These are phyloP conservation scores for Nanorana parkeri DNA, from an alignment of 2,113 vertebrate species.

Conservation along the genomic window DNA sequence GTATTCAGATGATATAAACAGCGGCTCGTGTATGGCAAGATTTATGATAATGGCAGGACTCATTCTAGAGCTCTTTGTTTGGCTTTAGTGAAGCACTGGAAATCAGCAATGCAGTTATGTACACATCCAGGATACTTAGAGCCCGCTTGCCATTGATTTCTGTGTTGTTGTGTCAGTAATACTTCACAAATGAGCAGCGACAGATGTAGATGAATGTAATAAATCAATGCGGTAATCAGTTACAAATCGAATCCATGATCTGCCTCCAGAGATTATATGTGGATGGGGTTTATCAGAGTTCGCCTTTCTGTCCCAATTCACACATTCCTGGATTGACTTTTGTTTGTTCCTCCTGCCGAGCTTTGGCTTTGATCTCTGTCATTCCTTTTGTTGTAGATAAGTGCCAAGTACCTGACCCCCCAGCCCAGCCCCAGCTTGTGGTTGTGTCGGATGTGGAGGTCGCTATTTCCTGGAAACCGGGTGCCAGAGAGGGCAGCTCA, in stretches of 20 bases:
- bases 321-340: not conserved
- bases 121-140: slow-evolving; percentile 11
- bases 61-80: not conserved
- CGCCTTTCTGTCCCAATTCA: not conserved
- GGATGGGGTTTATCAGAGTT: not conserved
- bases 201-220: not conserved
- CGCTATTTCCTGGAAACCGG: slow-evolving; percentile 89
- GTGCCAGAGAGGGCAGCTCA: slow-evolving; percentile 79
- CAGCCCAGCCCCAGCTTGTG: slow-evolving; percentile 78
- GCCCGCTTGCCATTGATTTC: slow-evolving; percentile 11
- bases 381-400: slow-evolving; percentile 73
- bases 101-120: not conserved
- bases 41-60: not conserved
- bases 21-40: too few relatives aligned
- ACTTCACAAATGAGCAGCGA: slow-evolving; percentile 24
- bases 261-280: not conserved
- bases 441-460: slow-evolving; percentile 92
- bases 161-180: not conserved
- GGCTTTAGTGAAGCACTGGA: not conserved
- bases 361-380: not conserved
- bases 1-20: too few relatives aligned
- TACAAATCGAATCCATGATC: not conserved
- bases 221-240: slow-evolving; percentile 29
- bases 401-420: slow-evolving; percentile 85
- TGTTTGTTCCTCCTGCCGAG: not conserved